Conservation (phyloP, 2,888 invertebrate species). For the Spodoptera picta region DNA sequence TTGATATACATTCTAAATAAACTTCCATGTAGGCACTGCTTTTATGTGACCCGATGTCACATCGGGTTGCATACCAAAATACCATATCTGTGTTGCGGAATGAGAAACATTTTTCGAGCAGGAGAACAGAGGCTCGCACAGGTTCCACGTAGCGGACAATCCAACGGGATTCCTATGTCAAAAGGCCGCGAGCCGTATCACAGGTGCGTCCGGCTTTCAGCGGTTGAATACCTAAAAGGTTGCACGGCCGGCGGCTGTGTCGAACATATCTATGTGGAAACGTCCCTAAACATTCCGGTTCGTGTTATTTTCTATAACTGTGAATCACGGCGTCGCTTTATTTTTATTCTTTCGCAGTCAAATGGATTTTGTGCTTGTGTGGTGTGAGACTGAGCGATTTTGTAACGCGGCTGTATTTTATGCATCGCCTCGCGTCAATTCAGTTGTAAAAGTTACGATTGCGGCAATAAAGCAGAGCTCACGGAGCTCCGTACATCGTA, state of each 20-base stretch:
- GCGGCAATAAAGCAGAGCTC: conserved; percentile 42
- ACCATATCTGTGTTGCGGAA: conserved; percentile 12
- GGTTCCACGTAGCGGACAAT: conserved; percentile 29
- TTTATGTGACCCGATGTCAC: too few relatives aligned
- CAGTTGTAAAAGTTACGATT: conserved; percentile 53
- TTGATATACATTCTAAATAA: too few relatives aligned
- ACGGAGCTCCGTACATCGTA: conserved; percentile 21
- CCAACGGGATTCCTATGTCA: conserved; percentile 45
- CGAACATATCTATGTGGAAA: conserved; percentile 17
- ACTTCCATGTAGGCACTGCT: too few relatives aligned
- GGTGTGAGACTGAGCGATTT: conserved; percentile 30
- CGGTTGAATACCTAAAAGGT: conserved; percentile 47
- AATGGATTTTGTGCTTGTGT: conserved; percentile 14
- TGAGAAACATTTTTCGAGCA: conserved; percentile 30
- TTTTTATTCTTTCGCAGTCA: conserved; percentile 7
- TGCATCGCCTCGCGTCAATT: conserved; percentile 33
- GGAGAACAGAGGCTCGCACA: conserved; percentile 14
- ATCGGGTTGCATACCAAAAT: too few relatives aligned
- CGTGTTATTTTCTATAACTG: conserved; percentile 32
- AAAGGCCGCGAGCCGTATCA: conserved; percentile 45
- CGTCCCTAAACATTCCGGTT: conserved; percentile 23
- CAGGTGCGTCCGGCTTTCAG: conserved; percentile 45
- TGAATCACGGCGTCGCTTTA: conserved; percentile 7
- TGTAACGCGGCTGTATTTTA: conserved; percentile 37
- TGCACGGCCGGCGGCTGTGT: conserved; percentile 16